phyloP scores from a whole-genome alignment of 2,797 vertebrate species.

The Micromesistius poutassou region DNA sequence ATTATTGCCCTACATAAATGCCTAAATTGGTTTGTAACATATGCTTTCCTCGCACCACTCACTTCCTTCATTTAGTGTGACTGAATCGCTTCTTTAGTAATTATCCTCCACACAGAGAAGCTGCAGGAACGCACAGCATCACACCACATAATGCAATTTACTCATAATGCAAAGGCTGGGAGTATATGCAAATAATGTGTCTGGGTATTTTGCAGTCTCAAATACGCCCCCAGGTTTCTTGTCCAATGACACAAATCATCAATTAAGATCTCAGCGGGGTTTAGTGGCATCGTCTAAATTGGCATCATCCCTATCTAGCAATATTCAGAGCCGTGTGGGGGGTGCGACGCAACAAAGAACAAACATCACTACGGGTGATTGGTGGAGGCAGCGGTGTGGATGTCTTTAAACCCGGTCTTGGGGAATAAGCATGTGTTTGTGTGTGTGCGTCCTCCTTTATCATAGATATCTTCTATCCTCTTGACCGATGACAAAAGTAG shows the following conservation, averaged over 20 bases:
- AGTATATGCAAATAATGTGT: conserved; percentile 78
- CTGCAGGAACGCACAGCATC: conserved; percentile 69
- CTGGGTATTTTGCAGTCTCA: conserved; percentile 60
- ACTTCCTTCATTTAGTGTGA: conserved; percentile 68
- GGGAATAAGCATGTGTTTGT: background rate
- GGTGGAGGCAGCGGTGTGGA: conserved; percentile 11
- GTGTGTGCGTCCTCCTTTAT: background rate
- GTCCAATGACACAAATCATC: conserved; percentile 84
- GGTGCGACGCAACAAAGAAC: conserved; percentile 62
- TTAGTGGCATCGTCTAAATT: conserved; percentile 73
- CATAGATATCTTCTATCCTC: background rate
- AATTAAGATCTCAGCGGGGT: conserved; percentile 82
- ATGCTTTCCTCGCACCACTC: conserved; percentile 69
- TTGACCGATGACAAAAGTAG: background rate
- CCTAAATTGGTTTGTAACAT: conserved; percentile 71
- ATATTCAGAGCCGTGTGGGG: conserved; percentile 42
- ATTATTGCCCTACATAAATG: conserved; percentile 66
- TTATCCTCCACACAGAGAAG: conserved; percentile 63
- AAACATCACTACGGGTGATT: conserved; percentile 60
- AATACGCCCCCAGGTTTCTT: conserved; percentile 75
- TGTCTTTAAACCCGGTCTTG: conserved; percentile 13
- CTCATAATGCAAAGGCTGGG: conserved; percentile 65
- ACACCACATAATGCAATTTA: conserved; percentile 71
- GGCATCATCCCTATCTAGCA: conserved; percentile 66
- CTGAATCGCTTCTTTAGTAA: conserved; percentile 73